These are phyloP conservation scores for Sciurus vulgaris DNA, from an alignment of 2,797 vertebrate species.

Conservation along the genomic window DNA sequence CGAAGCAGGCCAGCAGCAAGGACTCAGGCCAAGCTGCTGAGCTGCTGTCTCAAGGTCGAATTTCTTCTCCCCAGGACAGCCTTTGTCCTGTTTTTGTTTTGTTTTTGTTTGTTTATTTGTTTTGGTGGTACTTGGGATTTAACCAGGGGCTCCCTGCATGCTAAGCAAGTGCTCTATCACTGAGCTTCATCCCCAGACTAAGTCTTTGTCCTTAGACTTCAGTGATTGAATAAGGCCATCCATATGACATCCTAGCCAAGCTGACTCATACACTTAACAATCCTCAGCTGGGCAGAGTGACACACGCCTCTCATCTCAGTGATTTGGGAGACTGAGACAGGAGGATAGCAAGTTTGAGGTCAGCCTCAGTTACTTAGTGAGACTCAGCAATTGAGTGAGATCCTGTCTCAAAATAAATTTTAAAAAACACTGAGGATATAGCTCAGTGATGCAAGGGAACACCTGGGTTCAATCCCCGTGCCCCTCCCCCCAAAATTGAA, in stretches of 20 bases:
- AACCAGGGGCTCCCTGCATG: not conserved
- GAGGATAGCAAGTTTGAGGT: no score
- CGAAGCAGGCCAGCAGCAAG: not conserved
- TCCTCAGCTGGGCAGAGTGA: no score
- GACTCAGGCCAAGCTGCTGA: not conserved
- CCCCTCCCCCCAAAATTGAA: not conserved
- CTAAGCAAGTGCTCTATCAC: not conserved
- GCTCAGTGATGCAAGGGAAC: no score
- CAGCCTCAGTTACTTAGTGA: no score
- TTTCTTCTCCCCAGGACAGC: not conserved
- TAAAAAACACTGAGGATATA: no score
- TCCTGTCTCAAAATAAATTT: no score
- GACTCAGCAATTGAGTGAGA: no score
- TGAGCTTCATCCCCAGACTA: not conserved
- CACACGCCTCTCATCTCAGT: no score
- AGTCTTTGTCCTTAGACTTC: not conserved
- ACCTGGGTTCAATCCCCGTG: no score
- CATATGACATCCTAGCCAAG: not conserved
- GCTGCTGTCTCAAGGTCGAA: not conserved
- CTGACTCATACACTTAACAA: conserved; percentile 8
- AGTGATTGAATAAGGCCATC: not conserved
- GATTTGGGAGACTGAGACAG: no score
- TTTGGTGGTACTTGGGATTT: no score
- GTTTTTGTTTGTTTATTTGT: no score
- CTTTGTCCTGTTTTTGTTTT: not conserved